Evolutionary conservation across 2,113 vertebrate species (phyloP).

Genomic region (Erythrocebus patas): DNA sequence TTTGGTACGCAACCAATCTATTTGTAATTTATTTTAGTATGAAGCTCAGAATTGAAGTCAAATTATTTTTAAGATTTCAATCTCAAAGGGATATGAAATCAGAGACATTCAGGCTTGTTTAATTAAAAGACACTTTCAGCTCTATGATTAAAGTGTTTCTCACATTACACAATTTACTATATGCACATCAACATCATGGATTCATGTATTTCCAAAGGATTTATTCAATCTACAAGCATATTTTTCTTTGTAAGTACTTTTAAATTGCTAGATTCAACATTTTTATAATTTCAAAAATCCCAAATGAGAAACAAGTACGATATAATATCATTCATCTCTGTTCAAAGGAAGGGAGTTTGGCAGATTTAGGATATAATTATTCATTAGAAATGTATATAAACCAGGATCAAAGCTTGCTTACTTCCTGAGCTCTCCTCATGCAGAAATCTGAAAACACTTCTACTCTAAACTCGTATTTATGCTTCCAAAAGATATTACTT

Average conservation of each 20-base stretch:
- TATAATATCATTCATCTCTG: not conserved
- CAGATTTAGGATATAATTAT: not conserved
- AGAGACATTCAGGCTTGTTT: not conserved
- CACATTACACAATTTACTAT: not conserved
- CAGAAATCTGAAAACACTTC: not conserved
- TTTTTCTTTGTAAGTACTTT: not conserved
- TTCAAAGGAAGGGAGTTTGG: not conserved
- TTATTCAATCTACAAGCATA: not conserved
- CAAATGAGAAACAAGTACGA: not conserved
- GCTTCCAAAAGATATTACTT: not conserved
- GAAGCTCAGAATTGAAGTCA: not conserved
- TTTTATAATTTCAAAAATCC: not conserved
- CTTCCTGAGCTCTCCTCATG: not conserved
- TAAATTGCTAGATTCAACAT: not conserved
- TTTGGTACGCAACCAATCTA: not conserved
- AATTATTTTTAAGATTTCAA: not conserved
- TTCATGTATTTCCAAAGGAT: not conserved
- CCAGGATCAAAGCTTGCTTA: not conserved
- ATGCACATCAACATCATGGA: not conserved
- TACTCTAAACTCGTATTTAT: not conserved
- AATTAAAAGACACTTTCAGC: not conserved
- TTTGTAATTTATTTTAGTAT: not conserved
- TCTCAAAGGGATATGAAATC: not conserved
- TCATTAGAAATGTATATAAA: not conserved
- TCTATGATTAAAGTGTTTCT: not conserved